Evolutionary conservation across 1,140 invertebrate genomes (phyloP).

Genomic region (Bemisia tabaci): DNA sequence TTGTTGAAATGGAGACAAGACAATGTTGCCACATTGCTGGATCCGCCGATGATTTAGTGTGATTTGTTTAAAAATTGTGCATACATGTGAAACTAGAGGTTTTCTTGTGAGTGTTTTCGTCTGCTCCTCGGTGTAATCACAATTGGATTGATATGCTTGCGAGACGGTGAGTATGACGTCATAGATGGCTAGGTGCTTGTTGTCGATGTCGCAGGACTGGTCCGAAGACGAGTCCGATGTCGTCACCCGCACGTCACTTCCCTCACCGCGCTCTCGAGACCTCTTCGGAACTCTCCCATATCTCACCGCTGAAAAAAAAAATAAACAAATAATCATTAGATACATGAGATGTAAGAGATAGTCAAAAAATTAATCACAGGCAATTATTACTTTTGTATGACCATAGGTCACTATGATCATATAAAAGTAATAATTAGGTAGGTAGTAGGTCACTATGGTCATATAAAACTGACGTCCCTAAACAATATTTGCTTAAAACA

Average conservation of each 20-base stretch:
- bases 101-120: conserved; percentile 52
- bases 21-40: no score
- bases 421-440: no score
- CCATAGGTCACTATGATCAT: no score
- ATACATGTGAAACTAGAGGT: conserved; percentile 53
- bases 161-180: conserved; percentile 78
- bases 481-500: no score
- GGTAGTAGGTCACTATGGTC: no score
- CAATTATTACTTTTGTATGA: no score
- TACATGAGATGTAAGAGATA: no score
- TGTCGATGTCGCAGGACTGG: conserved; percentile 21
- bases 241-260: conserved; percentile 31
- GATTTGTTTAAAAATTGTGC: no score
- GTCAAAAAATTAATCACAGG: no score
- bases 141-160: conserved; percentile 79
- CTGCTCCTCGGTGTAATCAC: conserved; percentile 78
- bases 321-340: background rate
- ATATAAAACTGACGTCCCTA: no score
- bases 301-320: conserved; percentile 61
- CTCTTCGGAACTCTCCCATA: conserved; percentile 92
- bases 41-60: no score
- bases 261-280: conserved; percentile 59
- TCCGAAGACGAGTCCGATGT: conserved; percentile 26
- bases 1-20: background rate
- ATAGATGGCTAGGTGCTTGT: conserved; percentile 52